Conservation (phyloP, 2,797 vertebrate species). For the Alauda arvensis region DNA sequence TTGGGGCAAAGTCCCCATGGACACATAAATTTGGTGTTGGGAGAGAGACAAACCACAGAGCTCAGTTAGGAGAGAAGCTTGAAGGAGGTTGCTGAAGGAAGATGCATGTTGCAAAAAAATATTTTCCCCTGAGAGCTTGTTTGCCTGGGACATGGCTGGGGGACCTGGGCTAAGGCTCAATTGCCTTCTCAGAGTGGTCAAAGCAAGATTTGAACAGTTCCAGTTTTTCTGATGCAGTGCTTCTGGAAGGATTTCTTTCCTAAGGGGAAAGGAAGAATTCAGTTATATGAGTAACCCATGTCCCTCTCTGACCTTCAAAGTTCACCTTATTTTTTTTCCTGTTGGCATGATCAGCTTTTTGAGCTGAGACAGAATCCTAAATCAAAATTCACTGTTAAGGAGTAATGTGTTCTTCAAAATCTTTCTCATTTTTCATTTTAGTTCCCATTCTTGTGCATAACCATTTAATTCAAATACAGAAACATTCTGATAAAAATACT, state of each 20-base stretch:
- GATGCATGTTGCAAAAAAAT: not conserved
- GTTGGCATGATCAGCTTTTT: not conserved
- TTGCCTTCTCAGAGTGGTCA: not conserved
- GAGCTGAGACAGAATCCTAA: not conserved
- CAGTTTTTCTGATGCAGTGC: not conserved
- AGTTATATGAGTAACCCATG: not conserved
- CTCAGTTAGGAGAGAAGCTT: not conserved
- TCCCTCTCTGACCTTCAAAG: not conserved
- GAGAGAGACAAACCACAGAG: not conserved
- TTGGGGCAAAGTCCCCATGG: not conserved
- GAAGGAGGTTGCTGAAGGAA: not conserved
- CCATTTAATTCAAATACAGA: not conserved
- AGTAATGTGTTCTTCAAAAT: not conserved
- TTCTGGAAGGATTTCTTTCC: not conserved
- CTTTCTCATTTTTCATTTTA: not conserved
- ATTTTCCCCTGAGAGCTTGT: not conserved
- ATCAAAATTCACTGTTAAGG: not conserved
- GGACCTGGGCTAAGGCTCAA: not conserved
- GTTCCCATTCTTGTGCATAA: not conserved
- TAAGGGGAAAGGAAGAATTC: not conserved
- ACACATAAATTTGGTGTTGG: not conserved
- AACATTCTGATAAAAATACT: not conserved
- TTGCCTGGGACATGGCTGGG: not conserved
- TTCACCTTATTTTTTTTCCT: not conserved
- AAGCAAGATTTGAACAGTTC: not conserved